Evolutionary conservation across 2,888 invertebrate species (phyloP), one percentile per base, ranked within the genome.

Genomic region (Himalopsyche tibetana): DNA sequence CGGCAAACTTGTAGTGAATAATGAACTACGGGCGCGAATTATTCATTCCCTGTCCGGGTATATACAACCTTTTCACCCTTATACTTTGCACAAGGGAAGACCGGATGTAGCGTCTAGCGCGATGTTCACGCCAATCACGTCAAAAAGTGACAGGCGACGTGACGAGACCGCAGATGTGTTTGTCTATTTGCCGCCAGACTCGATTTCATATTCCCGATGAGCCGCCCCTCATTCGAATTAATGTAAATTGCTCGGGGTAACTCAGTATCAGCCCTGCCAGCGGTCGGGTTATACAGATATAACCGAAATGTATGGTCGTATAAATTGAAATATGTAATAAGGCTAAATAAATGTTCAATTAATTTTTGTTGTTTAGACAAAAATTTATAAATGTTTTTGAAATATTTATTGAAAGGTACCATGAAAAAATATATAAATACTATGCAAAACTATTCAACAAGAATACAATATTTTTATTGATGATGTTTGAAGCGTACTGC

Each of bases 241-340:
- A 84, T 84, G 84, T 55, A 84, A 84, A 84, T 84, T 84, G 84
- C 80, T 80, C 56, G 28, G 55, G 15, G 80, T 42, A 40, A 80
- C 80, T 38, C 80, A 40, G 80, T 17, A n/a, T 28, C 63, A 63
- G 63, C 63, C 63, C 19, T 63, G 63, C 63, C 19, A 19, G 63
- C 15, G 63, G 63, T 63, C 19, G 63, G 15, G 51, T 51, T 51
- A 51, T 51, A 51, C 51, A 51, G 51, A 12, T 15, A 15, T 51
- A 51, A 15, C 51, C 51, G 15, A 15, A 51, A 51, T 51, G 51
- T 51, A 15, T 15, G 51, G 2, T 4, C 12, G 5, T 15, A 15
- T 51, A 51, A 51, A 51, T 3, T 51, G 51, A 11, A 45, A 45
- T 45, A 45, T 11, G 15, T 15, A 15, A 5, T 15, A 51, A 51